Base-by-base conservation (phyloP, 92 coral and sea anemone genomes). In the Zoanthus gigantus region DNA sequence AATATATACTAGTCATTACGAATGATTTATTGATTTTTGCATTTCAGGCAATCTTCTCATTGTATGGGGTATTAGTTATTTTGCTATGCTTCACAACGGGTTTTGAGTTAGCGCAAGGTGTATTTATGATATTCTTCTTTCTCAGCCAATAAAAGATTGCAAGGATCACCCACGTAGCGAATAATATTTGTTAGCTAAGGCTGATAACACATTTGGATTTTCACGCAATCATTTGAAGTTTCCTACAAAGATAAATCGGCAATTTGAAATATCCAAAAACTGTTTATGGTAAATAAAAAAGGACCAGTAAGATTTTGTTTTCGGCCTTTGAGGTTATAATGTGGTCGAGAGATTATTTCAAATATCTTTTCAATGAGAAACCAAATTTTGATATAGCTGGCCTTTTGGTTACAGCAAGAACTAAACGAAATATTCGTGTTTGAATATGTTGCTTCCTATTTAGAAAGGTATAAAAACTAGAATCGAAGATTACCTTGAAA, bases 1-100 rank as follows among this genome's bases (percentile, higher is more conserved):
- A 81, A 65, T 28, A 23, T 23, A 23, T 23, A 81, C n/a, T 11
- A 44, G 58, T 42, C 75, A 48, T 30, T 28, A 18, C 42, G 8
- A 44, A 81, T 81, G 74, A 81, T 66, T 81, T 65, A 81, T 79
- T 61, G 52, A 79, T 79, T 57, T 50, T 79, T 60, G 9, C 72
- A 79, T 79, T 78, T 79, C 84, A 79, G 34, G 48, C 72, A 79
- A 79, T 58, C 84, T 31, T 10, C 54, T 52, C 53, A 79, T 61
- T 37, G 84, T 79, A n/a, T 11, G 85, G 46, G 85, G 85, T 66
- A 81, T 46, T 81, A 81, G 45, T 81, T 48, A 46, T 29, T 17
- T 23, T 56, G 66, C 74, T 65, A 28, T 47, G 18, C 50, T 66
- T 47, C 8, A 45, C 18, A 67, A 15, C 63, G 5, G 4, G 45